Evolutionary conservation across 92 coral and sea anemone species (phyloP), one percentile per base, ranked within the genome.

Genomic region (Actinernus sp.): DNA sequence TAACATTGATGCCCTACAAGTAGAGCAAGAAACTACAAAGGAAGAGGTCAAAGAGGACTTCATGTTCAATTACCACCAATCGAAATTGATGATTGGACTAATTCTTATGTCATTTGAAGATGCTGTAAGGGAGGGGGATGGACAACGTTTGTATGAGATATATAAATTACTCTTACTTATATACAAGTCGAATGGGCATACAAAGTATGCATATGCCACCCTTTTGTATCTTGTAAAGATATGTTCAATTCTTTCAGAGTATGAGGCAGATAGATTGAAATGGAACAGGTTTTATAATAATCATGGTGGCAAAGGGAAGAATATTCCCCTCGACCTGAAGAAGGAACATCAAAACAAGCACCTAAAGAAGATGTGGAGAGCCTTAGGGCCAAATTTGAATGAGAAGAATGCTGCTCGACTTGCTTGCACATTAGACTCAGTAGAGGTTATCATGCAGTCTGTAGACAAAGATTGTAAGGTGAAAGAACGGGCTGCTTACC

Each of bases 271-370:
- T 53, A 78, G 55, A 53, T 48, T 85, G 0, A 56, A 64, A 25
- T 85, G 82, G 82, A 88, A 88, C 38, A 40, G 90, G 9, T 88
- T 88, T 57, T 83, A 52, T 55, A 88, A 88, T 76, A 79, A 83
- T 21, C 64, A 83, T 77, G 95, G 95, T 43, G 49, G 65, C 0
- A 44, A 55, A 7, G 87, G 87, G 1, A 45, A 58, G 32, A 44
- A 55, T 43, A 88, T 78, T 16, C 59, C 84, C 2, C 44, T 77
- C 39, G 89, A 88, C 37, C 54, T 88, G 8, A 82, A 74, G 59
- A 79, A 78, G 28, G 92, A 86, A 57, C 93, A 81, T 17, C 78
- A 55, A 26, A 82, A 74, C 68, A 53, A 58, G 29, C 31, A 82
- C 14, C 71, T 88, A 48, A 83, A 83, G 58, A 83, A 79, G 1